phyloP scores from a whole-genome alignment of 1,140 invertebrate genomes.

The Drosophila rhopaloa region DNA sequence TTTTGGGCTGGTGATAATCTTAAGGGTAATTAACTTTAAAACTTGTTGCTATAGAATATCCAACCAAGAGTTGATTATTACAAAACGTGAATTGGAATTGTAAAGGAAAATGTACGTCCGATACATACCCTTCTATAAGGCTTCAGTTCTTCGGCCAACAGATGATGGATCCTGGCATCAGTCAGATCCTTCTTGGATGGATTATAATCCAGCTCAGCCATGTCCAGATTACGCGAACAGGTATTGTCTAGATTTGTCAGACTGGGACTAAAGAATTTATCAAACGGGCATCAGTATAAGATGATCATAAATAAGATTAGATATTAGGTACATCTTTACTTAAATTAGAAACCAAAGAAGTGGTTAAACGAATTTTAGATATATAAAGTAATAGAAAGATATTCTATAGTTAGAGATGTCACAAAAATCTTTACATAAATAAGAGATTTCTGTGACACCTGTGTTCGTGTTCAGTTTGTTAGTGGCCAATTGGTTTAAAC shows the following conservation, averaged over 20 bases:
- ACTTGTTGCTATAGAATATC: conserved; percentile 41
- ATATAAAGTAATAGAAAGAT: conserved; percentile 23
- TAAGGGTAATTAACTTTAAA: conserved; percentile 7
- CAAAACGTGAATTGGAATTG: conserved; percentile 7
- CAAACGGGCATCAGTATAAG: conserved; percentile 14
- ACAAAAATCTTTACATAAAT: not conserved
- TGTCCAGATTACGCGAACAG: conserved; percentile 93
- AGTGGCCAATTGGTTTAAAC: conserved; percentile 13
- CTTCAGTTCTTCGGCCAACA: conserved; percentile 95
- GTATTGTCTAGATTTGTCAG: conserved; percentile 92
- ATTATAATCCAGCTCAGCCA: conserved; percentile 96
- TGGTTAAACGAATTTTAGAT: conserved; percentile 76
- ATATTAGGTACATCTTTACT: conserved; percentile 3
- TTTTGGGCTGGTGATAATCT: conserved; percentile 32
- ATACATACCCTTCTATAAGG: conserved; percentile 93
- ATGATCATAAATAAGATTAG: not conserved
- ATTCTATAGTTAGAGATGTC: conserved; percentile 15
- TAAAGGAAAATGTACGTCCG: not conserved
- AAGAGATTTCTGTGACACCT: conserved; percentile 1
- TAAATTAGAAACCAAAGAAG: conserved; percentile 5
- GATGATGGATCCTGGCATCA: conserved; percentile 96
- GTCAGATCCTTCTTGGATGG: conserved; percentile 95
- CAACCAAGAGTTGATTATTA: conserved; percentile 58
- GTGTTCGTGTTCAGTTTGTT: conserved; percentile 6
- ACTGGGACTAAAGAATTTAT: conserved; percentile 87